Percentiles rank a stretch among this genome's conserved stretches.
Conservation (phyloP, 2,888 invertebrate species). For the Hydrotaea cyrtoneurina region DNA sequence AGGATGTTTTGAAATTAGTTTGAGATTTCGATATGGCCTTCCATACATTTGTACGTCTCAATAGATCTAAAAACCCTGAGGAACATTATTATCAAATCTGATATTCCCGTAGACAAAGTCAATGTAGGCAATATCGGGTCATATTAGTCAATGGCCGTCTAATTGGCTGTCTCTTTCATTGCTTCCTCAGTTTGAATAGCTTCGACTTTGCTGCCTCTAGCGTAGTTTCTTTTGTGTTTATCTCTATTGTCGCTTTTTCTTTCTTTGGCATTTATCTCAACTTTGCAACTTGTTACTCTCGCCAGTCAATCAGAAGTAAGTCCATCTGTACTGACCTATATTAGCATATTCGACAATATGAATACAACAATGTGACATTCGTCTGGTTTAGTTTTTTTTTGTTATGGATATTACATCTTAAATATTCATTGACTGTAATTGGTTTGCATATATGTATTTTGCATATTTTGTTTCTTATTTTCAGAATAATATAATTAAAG, state of each 20-base stretch:
- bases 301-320: constrained; percentile 43
- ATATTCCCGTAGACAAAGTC: too few relatives aligned
- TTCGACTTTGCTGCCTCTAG: too few relatives aligned
- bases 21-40: too few relatives aligned
- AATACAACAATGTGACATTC: neutral
- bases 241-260: constrained; percentile 60
- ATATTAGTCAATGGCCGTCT: too few relatives aligned
- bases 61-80: too few relatives aligned
- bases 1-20: too few relatives aligned
- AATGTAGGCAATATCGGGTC: too few relatives aligned
- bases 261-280: constrained; percentile 41
- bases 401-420: constrained; percentile 15
- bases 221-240: too few relatives aligned
- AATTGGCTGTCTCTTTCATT: too few relatives aligned
- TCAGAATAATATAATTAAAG: neutral
- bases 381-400: neutral
- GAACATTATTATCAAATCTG: too few relatives aligned
- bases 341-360: constrained; percentile 25
- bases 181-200: too few relatives aligned
- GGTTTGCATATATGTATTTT: neutral
- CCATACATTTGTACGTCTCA: too few relatives aligned
- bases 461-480: neutral
- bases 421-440: constrained; percentile 14
- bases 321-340: constrained; percentile 62
- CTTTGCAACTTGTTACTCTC: constrained; percentile 60